Evolutionary conservation across 1,140 invertebrate genomes (phyloP).

Genomic region (Yoshiicerus persimilis): DNA sequence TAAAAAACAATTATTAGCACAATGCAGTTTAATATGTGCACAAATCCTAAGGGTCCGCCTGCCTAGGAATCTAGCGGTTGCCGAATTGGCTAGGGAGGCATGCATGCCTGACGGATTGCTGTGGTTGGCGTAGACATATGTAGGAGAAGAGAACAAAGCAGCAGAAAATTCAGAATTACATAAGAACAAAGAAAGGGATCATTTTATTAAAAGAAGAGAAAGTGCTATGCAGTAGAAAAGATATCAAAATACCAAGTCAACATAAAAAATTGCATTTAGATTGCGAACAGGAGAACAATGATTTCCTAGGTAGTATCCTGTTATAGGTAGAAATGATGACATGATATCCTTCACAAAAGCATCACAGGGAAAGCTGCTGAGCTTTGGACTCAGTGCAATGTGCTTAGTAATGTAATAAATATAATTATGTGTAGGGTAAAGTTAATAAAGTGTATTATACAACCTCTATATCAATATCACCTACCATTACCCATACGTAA

Average conservation of each 20-base stretch:
- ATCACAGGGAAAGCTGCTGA: background rate
- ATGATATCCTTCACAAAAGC: background rate
- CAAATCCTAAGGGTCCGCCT: too few relatives aligned
- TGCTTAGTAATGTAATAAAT: background rate
- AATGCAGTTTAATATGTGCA: too few relatives aligned
- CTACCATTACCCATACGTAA: too few relatives aligned
- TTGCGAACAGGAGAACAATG: background rate
- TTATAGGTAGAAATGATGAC: background rate
- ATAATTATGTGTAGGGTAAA: background rate
- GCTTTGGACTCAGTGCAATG: background rate
- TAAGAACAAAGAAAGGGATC: background rate
- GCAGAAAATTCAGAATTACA: too few relatives aligned
- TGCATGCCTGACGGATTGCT: too few relatives aligned
- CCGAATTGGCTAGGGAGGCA: too few relatives aligned
- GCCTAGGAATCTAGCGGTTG: too few relatives aligned
- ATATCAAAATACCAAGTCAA: background rate
- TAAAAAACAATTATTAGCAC: too few relatives aligned
- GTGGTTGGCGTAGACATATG: too few relatives aligned
- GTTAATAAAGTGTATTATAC: background rate
- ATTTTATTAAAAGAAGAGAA: background rate
- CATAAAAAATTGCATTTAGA: background rate
- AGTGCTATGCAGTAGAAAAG: background rate
- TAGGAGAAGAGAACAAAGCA: background rate
- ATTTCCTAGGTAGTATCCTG: background rate
- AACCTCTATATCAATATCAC: too few relatives aligned